These are phyloP conservation scores for Plecturocebus donacophilus DNA, from an alignment of 2,113 vertebrate species.

Conservation along the genomic window DNA sequence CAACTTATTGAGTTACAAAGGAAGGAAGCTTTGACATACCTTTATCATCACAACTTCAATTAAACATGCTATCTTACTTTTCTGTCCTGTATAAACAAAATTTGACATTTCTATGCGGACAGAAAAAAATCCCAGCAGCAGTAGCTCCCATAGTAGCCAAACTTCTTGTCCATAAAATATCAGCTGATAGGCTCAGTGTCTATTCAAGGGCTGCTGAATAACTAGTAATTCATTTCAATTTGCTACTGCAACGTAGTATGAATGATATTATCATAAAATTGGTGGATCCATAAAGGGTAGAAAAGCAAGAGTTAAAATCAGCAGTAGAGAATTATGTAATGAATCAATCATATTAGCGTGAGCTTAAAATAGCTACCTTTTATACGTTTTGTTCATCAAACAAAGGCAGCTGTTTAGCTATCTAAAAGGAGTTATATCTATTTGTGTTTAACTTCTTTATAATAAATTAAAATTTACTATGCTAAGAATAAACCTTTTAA, in stretches of 20 bases:
- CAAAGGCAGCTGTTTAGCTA: conserved; percentile 21
- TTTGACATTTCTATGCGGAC: background rate
- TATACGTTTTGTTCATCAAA: conserved; percentile 33
- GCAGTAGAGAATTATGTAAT: background rate
- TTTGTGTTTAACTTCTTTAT: conserved; percentile 23
- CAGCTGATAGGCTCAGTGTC: background rate
- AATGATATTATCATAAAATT: background rate
- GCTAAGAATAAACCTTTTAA: background rate
- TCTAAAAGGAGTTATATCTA: background rate
- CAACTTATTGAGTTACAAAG: background rate
- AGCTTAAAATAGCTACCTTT: conserved; percentile 50
- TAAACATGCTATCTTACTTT: background rate
- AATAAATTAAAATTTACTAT: conserved; percentile 18
- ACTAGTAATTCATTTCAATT: background rate
- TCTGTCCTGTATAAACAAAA: background rate
- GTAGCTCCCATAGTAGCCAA: background rate
- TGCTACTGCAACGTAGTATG: background rate
- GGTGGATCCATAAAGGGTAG: background rate
- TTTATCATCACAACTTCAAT: background rate
- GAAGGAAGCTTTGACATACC: background rate
- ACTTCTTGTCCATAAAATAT: background rate
- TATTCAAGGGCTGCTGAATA: background rate
- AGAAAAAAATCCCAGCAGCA: background rate
- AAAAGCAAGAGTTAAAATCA: conserved; percentile 44
- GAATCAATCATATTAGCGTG: background rate